These are phyloP conservation scores for Stramonita haemastoma DNA, from an alignment of 2,888 invertebrate species.

Conservation along the genomic window DNA sequence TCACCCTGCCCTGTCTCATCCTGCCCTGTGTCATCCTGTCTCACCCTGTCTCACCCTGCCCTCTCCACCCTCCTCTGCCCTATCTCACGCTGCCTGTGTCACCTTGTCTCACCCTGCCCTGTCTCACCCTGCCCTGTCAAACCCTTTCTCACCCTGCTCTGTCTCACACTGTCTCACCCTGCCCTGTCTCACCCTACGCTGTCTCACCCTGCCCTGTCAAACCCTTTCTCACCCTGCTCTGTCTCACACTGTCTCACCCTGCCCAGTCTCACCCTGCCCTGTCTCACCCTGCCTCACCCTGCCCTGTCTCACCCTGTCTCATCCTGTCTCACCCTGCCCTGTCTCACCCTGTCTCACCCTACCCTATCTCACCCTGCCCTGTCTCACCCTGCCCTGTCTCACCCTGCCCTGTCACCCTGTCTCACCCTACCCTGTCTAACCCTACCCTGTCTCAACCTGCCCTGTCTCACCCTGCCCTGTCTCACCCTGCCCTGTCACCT, in stretches of 20 bases:
- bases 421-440: no score
- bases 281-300: no score
- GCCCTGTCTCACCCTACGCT: conserved; percentile 10
- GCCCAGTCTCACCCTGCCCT: neutral
- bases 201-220: conserved; percentile 44
- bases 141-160: neutral
- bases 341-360: neutral
- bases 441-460: no score
- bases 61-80: neutral
- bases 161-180: neutral
- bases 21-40: neutral
- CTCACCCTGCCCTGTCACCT: neutral
- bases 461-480: neutral
- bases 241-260: neutral
- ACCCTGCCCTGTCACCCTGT: no score
- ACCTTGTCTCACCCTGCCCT: neutral
- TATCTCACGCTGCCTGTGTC: neutral
- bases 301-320: no score
- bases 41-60: neutral
- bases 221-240: neutral
- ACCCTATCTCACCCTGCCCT: neutral
- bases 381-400: no score
- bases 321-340: no score
- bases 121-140: neutral
- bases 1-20: neutral